Evolutionary conservation across 2,797 vertebrate genomes (phyloP), one percentile per base, ranked within the genome.

Genomic region (Amniataba percoides): DNA sequence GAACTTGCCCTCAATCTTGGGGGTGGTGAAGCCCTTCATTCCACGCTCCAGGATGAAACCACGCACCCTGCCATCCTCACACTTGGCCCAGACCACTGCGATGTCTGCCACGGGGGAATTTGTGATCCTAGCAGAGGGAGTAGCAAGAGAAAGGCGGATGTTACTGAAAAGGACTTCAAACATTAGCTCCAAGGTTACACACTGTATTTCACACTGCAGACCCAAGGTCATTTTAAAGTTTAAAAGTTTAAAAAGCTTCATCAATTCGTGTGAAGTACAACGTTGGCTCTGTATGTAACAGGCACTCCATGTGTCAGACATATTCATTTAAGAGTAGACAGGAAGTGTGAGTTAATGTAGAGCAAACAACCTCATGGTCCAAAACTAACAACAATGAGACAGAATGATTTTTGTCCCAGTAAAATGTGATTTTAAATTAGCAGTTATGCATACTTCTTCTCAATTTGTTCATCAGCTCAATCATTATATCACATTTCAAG

Each of bases 1-100:
- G 89, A 98, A 98, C 86, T 98, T 98, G 64, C 97, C 96, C 80
- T 97, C 95, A 1, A 97, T 97, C 78, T 94, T 96, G 1, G 97
- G 97, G 7, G 96, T 96, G 12, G 93, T 92, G 18, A 97, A 94
- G 7, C 97, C 97, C 31, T 89, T 94, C 91, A 94, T 96, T 27
- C 96, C 96, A 52, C 94, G 93, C 83, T 98, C 96, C 85, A 98
- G 82, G 78, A 98, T 92, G 83, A 98, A 97, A 34, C 97, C 96
- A 1, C 96, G 93, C 27, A 97, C 88, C 61, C 82, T 91, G 55
- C 90, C 87, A 2, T 97, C 96, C 5, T 97, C 96, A 57, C 96
- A 96, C 75, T 93, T 95, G 2, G 97, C 97, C 96, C 96, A 97
- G 21, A 97, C 96, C 81, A 98, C 84, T 39, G 95, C 96, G 5